These are phyloP conservation scores for Anaspis maculata DNA, from an alignment of 2,888 invertebrate species.

Conservation along the genomic window DNA sequence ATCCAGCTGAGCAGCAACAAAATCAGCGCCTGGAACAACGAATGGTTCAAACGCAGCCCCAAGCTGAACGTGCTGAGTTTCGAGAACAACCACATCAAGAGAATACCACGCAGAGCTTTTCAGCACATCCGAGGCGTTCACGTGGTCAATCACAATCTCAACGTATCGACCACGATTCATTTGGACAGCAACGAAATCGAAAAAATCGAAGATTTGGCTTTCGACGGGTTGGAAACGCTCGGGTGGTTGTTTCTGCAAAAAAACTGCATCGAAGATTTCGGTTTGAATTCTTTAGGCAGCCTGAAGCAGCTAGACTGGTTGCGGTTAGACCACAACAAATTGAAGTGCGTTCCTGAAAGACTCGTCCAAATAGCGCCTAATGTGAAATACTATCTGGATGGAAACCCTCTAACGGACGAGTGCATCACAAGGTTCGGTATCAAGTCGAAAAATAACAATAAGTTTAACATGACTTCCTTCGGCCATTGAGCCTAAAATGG, in stretches of 20 bases:
- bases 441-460: no score
- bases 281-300: slow-evolving; percentile 26
- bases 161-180: slow-evolving; percentile 21
- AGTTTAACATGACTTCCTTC: no score
- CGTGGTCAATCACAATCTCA: slow-evolving; percentile 14
- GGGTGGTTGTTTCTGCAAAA: slow-evolving; percentile 26
- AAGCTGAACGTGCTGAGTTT: slow-evolving; percentile 23
- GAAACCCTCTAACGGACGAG: slow-evolving; percentile 29
- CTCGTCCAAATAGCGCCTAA: slow-evolving; percentile 29
- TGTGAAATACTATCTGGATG: slow-evolving; percentile 30
- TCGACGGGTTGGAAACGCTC: slow-evolving; percentile 24
- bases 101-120: slow-evolving; percentile 21
- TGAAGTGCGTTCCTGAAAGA: slow-evolving; percentile 30
- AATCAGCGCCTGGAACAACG: slow-evolving; percentile 21
- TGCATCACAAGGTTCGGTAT: slow-evolving; percentile 26
- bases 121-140: slow-evolving; percentile 22
- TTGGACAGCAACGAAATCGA: slow-evolving; percentile 25
- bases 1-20: slow-evolving; percentile 27
- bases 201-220: slow-evolving; percentile 25
- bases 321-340: slow-evolving; percentile 28
- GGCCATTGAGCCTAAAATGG: no score
- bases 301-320: slow-evolving; percentile 31
- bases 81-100: slow-evolving; percentile 24
- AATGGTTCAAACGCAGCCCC: slow-evolving; percentile 27
- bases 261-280: slow-evolving; percentile 25